These are phyloP conservation scores for Elaphurus davidianus DNA, from an alignment of 2,113 vertebrate species.

Conservation along the genomic window DNA sequence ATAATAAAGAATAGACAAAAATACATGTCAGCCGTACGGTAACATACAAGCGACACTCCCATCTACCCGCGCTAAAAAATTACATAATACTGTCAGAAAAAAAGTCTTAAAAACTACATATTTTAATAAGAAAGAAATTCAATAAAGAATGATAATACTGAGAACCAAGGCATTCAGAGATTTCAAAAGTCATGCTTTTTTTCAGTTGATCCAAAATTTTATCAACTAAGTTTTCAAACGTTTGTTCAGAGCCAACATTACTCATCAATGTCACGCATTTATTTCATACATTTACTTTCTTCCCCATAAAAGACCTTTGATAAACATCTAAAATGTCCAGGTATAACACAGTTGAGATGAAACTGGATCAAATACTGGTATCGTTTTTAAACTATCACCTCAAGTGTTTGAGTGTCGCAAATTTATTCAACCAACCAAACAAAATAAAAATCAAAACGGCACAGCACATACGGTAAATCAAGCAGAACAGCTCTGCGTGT, in stretches of 20 bases:
- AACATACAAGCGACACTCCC: slow-evolving; percentile 88
- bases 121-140: slow-evolving; percentile 88
- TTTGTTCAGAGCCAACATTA: slow-evolving; percentile 84
- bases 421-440: slow-evolving; percentile 86
- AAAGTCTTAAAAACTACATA: slow-evolving; percentile 87
- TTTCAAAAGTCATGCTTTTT: slow-evolving; percentile 88
- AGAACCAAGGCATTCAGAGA: slow-evolving; percentile 89
- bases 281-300: slow-evolving; percentile 76
- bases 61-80: slow-evolving; percentile 88
- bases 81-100: slow-evolving; percentile 93
- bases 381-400: slow-evolving; percentile 80
- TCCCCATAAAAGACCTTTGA: slow-evolving; percentile 83
- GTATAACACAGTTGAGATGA: slow-evolving; percentile 86
- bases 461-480: slow-evolving; percentile 84
- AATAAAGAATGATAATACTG: slow-evolving; percentile 89
- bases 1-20: slow-evolving; percentile 87
- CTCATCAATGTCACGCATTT: slow-evolving; percentile 80
- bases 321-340: slow-evolving; percentile 85
- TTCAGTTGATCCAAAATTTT: slow-evolving; percentile 85
- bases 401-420: slow-evolving; percentile 87
- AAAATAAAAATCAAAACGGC: slow-evolving; percentile 84
- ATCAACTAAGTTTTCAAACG: slow-evolving; percentile 84
- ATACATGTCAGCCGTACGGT: slow-evolving; percentile 85
- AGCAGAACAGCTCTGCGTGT: slow-evolving; percentile 78
- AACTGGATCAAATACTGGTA: slow-evolving; percentile 88